A percentile compares a stretch with the other conserved stretches of the same genome.
phyloP scores from a whole-genome alignment of 2,888 invertebrate genomes.

The Cynaeus angustus region DNA sequence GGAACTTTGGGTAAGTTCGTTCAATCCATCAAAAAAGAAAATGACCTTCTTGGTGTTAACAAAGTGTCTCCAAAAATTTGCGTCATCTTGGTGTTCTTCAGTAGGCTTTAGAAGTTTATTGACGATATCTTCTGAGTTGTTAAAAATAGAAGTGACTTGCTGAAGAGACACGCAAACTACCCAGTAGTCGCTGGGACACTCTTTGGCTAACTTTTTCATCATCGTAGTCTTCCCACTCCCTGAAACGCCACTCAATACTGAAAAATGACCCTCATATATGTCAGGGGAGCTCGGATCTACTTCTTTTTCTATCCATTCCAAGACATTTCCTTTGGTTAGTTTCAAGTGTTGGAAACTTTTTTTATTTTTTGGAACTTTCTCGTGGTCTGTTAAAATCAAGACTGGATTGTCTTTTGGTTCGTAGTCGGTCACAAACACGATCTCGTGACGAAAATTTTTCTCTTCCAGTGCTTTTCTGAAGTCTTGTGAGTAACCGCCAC shows the following conservation, averaged over 20 bases:
- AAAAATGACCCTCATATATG: neutral
- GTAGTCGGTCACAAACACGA: neutral
- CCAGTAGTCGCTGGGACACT: slow-evolving; percentile 4
- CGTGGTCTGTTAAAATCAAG: neutral
- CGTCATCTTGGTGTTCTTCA: neutral
- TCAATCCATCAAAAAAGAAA: slow-evolving; percentile 14
- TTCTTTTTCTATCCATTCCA: slow-evolving; percentile 1
- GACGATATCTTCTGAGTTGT: too few species aligned
- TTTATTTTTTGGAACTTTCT: neutral
- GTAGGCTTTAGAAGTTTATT: too few species aligned
- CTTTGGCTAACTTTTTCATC: neutral
- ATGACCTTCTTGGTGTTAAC: neutral
- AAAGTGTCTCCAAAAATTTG: neutral
- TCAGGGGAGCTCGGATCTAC: neutral
- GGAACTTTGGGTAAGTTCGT: neutral
- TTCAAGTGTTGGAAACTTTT: neutral
- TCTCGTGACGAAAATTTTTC: neutral
- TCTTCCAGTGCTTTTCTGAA: neutral
- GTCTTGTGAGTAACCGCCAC: neutral
- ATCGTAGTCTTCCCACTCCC: slow-evolving; percentile 14
- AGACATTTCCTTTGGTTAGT: neutral
- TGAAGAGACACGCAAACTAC: neutral
- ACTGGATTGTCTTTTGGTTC: too few species aligned
- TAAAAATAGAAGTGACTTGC: neutral
- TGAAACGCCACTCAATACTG: neutral